Evolutionary conservation across 2,797 vertebrate genomes (phyloP).

Genomic region (Mus spretus): DNA sequence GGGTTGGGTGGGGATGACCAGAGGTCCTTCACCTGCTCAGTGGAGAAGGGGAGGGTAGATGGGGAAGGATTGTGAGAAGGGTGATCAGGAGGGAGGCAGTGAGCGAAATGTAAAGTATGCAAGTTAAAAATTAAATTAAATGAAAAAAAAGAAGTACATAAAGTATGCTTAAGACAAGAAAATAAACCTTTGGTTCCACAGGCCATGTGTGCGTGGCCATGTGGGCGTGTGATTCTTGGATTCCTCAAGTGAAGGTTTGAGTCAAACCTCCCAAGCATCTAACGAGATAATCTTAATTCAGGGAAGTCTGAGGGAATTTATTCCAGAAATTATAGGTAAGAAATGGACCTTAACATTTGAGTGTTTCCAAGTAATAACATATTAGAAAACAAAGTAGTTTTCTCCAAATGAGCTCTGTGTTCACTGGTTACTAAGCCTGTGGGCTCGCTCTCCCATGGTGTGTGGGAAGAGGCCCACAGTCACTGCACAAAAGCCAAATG

Average conservation of each 20-base stretch:
- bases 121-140: no score
- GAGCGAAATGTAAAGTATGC: no score
- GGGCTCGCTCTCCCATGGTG: background rate
- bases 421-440: background rate
- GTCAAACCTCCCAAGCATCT: background rate
- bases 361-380: background rate
- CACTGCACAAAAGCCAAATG: background rate
- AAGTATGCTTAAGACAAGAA: conserved; percentile 90
- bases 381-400: background rate
- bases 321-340: conserved; percentile 38
- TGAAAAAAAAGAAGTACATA: conserved; percentile 80
- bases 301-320: background rate
- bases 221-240: background rate
- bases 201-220: background rate
- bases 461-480: background rate
- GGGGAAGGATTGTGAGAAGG: no score
- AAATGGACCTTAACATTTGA: background rate
- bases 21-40: no score
- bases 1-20: no score
- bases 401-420: background rate
- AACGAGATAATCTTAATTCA: background rate
- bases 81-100: no score
- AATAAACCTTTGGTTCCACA: background rate
- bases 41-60: no score
- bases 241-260: background rate